Percentiles rank a stretch among this genome's conserved stretches.
Evolutionary conservation across 2,797 vertebrate species (phyloP).

Genomic region (Xiphorhynchus erythropygius): DNA sequence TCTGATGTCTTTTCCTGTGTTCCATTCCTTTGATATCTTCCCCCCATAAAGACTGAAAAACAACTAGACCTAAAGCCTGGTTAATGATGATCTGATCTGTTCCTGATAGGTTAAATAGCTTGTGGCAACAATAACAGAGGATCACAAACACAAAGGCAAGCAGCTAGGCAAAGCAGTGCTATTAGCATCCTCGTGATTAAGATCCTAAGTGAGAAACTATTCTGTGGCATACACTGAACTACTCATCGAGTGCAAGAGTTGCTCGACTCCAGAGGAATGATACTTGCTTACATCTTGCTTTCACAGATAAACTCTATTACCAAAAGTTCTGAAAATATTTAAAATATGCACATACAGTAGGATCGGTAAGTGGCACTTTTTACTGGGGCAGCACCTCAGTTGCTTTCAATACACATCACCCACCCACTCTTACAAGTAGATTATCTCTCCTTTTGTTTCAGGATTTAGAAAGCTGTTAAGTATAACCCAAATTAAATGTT

Average conservation of each 20-base stretch:
- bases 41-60: slow-evolving; percentile 31
- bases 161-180: slow-evolving; percentile 75
- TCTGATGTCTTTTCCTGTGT: background rate
- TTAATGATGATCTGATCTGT: slow-evolving; percentile 42
- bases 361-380: background rate
- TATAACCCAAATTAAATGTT: slow-evolving; percentile 41
- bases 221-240: slow-evolving; percentile 68
- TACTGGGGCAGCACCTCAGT: background rate
- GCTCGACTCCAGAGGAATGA: slow-evolving; percentile 76
- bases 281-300: slow-evolving; percentile 78
- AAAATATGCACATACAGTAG: slow-evolving; percentile 38
- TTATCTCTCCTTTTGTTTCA: background rate
- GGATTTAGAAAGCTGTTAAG: slow-evolving; percentile 4
- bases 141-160: slow-evolving; percentile 79
- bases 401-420: background rate
- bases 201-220: slow-evolving; percentile 82
- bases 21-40: background rate
- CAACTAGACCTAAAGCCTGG: slow-evolving; percentile 51
- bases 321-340: slow-evolving; percentile 74
- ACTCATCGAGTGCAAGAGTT: slow-evolving; percentile 75
- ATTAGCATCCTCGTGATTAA: slow-evolving; percentile 77
- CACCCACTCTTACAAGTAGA: background rate
- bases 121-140: slow-evolving; percentile 73
- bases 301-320: slow-evolving; percentile 72
- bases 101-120: slow-evolving; percentile 56